Evolutionary conservation across 2,888 invertebrate genomes (phyloP).

Genomic region (Nemotelus pantherinus): DNA sequence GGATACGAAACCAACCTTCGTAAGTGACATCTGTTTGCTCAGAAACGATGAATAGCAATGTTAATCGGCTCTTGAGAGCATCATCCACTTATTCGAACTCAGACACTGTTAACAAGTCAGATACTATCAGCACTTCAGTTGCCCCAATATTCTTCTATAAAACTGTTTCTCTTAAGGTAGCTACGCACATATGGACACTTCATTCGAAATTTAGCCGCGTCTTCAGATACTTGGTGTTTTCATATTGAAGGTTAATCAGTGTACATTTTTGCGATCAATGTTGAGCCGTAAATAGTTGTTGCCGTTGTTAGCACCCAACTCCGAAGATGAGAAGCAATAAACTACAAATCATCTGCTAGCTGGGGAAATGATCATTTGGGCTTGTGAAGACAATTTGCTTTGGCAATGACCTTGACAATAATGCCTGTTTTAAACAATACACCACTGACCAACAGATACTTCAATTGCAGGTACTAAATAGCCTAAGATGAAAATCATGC

Average conservation of each 20-base stretch:
- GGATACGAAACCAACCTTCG: constrained; percentile 13
- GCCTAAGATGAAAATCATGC: no score
- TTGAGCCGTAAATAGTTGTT: background rate
- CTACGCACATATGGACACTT: constrained; percentile 13
- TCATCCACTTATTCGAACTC: background rate
- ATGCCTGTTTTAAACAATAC: constrained; percentile 27
- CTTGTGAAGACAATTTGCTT: constrained; percentile 18
- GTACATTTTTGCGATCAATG: constrained; percentile 26
- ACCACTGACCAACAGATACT: constrained; percentile 15
- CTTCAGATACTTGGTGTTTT: constrained; percentile 30
- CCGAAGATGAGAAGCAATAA: constrained; percentile 11
- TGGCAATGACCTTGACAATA: constrained; percentile 33
- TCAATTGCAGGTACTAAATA: background rate
- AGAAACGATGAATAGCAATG: background rate
- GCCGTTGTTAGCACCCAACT: constrained; percentile 1
- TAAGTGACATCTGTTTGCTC: constrained; percentile 24
- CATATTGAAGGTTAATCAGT: constrained; percentile 19
- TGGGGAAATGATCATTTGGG: constrained; percentile 17
- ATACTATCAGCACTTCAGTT: constrained; percentile 8
- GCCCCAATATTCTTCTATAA: background rate
- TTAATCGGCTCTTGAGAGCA: no score
- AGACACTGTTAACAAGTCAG: constrained; percentile 21
- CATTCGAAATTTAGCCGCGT: constrained; percentile 23
- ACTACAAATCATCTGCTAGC: background rate
- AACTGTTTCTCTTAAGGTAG: background rate